Evolutionary conservation across 2,113 vertebrate species (phyloP), one percentile per base, ranked within the genome.

Genomic region (Puffinus mauretanicus): DNA sequence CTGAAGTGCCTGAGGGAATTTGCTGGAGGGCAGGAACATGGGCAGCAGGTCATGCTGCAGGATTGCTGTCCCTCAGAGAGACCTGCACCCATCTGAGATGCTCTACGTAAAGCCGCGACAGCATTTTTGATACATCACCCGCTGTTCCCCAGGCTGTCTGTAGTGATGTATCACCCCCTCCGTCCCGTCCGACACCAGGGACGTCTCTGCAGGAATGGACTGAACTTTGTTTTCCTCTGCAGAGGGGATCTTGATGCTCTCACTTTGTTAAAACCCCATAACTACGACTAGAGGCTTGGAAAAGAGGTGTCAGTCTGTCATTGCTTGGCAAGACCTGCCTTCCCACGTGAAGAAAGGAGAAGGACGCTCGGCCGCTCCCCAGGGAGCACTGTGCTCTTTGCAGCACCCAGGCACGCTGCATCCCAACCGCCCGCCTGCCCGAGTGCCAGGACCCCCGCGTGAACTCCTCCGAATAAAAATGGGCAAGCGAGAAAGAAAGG

Each of bases 381-480:
- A n/a, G 90, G 72, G 72, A 87, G 60, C 46, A 19, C 55, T 0
- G 3, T 13, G 61, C 46, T 93, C 38, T 75, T 77, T 52, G n/a
- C 64, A 94, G 64, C 60, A 44, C 44, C 58, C 30, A 57, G 29
- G 49, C 24, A 82, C 4, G 3, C 30, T 67, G 32, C n/a, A n/a
- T 72, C 52, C 62, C 65, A 79, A 22, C 47, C 3, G 2, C 65
- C 30, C 7, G 4, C 66, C 62, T 77, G 71, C 75, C 72, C 0
- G 0, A 26, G 72, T 55, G 55, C n/a, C 22, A n/a, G 21, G 27
- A 32, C 58, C 36, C 61, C 26, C 5, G 3, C 1, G 0, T 47
- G 55, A 95, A 30, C 89, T 42, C 47, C 36, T 87, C 72, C 0
- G 1, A 58, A 71, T 42, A 75, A 86, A 79, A 82, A 47, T 6